Evolutionary conservation across 2,888 invertebrate species (phyloP), one percentile per base, ranked within the genome.

Genomic region (Lepas anatifera): DNA sequence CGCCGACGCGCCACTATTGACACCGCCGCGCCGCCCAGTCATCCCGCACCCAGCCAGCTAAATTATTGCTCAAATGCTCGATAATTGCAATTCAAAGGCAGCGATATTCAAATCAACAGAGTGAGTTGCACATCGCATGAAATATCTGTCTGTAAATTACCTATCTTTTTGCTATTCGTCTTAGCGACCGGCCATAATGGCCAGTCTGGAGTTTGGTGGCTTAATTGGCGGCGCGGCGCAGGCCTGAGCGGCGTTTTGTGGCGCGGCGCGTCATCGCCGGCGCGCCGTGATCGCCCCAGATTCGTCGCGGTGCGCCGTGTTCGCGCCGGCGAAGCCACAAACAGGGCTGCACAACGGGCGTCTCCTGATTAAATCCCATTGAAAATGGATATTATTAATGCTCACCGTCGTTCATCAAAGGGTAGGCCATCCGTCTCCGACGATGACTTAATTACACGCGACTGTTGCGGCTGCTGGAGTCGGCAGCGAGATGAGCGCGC

Each of bases 71-170:
- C 35, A 58, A 58, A 58, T 58, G 58, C 58, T 22, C 35, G 58
- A 58, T 58, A 58, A 58, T 58, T 58, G 58, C 58, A 58, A 58
- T 58, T 58, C 58, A 58, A 58, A 58, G 58, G 58, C 58, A 58
- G 58, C 58, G 58, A 58, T 58, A 58, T 58, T 58, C 58, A 58
- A 58, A 58, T 58, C 58, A 58, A 35, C 58, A 35, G 35, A 8
- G 29, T 58, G 58, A 58, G 58, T 58, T 58, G 58, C 58, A 58
- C 58, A 58, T 58, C 58, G 22, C 58, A 58, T 58, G 58, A 58
- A 58, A 35, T 58, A 58, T 58, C 58, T 58, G 58, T 58, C 58
- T 58, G 58, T 58, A 58, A 58, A 58, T 58, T 58, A 58, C 58
- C 58, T 58, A 58, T 58, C 58, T 58, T 58, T 58, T 58, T 58